Conservation (phyloP, 2,888 invertebrate species). For the Prosapia bicincta region DNA sequence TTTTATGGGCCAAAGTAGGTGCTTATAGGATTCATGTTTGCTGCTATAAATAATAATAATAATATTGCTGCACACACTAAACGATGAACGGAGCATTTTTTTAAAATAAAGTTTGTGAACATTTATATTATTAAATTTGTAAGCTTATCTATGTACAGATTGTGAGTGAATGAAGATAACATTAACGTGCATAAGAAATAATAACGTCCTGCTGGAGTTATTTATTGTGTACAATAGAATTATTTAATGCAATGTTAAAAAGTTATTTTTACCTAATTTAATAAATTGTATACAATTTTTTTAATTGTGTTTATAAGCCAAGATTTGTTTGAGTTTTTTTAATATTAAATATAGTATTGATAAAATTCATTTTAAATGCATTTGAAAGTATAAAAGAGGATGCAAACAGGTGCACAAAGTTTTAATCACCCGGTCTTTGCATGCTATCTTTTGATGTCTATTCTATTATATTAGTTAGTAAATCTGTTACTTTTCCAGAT, state of each 20-base stretch:
- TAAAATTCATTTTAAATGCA: slow-evolving; percentile 20
- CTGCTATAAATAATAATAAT: slow-evolving; percentile 12
- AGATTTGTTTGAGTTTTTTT: slow-evolving; percentile 20
- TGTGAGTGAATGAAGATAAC: slow-evolving; percentile 8
- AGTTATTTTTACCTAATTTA: neutral
- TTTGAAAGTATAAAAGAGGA: slow-evolving; percentile 3
- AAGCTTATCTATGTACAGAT: slow-evolving; percentile 24
- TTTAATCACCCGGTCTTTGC: slow-evolving; percentile 3
- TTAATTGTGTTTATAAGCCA: slow-evolving; percentile 21
- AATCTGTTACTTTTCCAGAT: slow-evolving; percentile 19
- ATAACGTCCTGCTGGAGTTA: neutral
- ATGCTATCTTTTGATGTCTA: slow-evolving; percentile 24
- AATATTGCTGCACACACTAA: slow-evolving; percentile 23
- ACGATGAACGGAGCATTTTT: slow-evolving; percentile 18
- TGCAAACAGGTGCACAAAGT: slow-evolving; percentile 7
- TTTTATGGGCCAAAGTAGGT: slow-evolving; percentile 26
- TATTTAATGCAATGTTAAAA: neutral
- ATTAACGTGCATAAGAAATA: slow-evolving; percentile 5
- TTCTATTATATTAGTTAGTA: slow-evolving; percentile 22
- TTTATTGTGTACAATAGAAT: neutral
- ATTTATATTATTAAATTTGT: slow-evolving; percentile 5
- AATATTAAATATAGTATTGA: slow-evolving; percentile 19
- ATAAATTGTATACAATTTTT: slow-evolving; percentile 14
- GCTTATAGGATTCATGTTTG: slow-evolving; percentile 21
- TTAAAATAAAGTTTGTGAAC: neutral